A percentile compares a stretch with the other conserved stretches of the same genome.
Evolutionary conservation across 2,888 invertebrate genomes (phyloP).

Genomic region (Platycnemis pennipes): DNA sequence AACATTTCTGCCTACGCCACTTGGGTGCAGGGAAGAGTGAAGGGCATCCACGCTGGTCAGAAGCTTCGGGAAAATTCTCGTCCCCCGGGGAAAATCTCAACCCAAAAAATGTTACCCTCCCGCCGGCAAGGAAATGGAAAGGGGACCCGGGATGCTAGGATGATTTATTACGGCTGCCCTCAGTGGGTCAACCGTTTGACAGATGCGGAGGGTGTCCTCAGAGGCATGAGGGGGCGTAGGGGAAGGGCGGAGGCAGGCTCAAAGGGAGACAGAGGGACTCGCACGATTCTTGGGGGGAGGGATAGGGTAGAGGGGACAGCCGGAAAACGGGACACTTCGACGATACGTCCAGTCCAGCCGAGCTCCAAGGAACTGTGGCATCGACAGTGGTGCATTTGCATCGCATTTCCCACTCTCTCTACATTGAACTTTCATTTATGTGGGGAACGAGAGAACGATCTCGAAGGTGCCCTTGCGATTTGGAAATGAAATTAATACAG

Average conservation of each 20-base stretch:
- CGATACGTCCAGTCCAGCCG: conserved; percentile 2
- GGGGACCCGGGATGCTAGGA: neutral
- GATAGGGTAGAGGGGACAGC: neutral
- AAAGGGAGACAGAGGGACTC: neutral
- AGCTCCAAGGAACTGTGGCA: too few species aligned
- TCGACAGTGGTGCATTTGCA: too few species aligned
- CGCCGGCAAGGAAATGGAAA: neutral
- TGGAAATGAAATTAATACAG: too few species aligned
- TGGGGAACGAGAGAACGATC: too few species aligned
- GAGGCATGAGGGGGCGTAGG: neutral
- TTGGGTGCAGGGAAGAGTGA: too few species aligned
- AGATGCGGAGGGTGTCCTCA: conserved; percentile 5
- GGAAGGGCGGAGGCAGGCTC: neutral
- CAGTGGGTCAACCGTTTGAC: conserved; percentile 45
- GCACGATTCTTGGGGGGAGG: neutral
- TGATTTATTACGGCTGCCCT: conserved; percentile 31
- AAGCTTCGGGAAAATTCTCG: neutral
- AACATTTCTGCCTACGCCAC: too few species aligned
- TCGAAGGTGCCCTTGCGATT: too few species aligned
- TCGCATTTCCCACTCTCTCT: too few species aligned
- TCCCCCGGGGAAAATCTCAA: neutral
- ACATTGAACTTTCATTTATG: too few species aligned
- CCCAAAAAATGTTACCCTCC: neutral
- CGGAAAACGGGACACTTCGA: neutral
- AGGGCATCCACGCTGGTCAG: too few species aligned